These are phyloP conservation scores for Lamprologus lemairii DNA, from an alignment of 2,113 vertebrate species.

Conservation along the genomic window DNA sequence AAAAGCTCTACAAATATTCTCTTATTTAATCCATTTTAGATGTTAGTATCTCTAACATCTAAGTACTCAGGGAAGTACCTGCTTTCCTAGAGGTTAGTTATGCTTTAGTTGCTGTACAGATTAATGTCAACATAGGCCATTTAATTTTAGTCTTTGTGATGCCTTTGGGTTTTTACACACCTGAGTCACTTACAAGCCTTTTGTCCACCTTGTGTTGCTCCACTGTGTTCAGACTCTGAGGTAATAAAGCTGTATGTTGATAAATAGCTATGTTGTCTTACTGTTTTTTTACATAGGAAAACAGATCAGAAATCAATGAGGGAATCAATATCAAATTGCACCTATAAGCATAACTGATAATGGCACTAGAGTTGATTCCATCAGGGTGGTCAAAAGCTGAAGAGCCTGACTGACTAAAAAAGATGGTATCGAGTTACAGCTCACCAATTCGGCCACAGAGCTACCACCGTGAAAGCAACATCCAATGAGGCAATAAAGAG, in stretches of 20 bases:
- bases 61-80: neutral
- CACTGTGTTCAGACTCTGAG: neutral
- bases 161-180: neutral
- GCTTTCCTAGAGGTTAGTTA: neutral
- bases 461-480: neutral
- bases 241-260: neutral
- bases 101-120: neutral
- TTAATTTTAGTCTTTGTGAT: neutral
- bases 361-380: no score
- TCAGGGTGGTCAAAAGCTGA: neutral
- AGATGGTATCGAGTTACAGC: neutral
- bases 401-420: neutral
- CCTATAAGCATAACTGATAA: neutral
- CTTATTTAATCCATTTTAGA: neutral
- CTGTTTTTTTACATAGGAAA: neutral
- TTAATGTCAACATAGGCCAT: neutral
- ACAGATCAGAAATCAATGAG: neutral
- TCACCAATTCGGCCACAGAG: neutral
- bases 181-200: neutral
- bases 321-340: neutral
- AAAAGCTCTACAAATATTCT: neutral
- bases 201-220: neutral
- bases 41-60: neutral
- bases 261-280: neutral
- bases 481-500: neutral